Percentiles rank a stretch among this genome's conserved stretches.
Evolutionary conservation across 2,797 vertebrate species (phyloP).

Genomic region (Brotula barbata): DNA sequence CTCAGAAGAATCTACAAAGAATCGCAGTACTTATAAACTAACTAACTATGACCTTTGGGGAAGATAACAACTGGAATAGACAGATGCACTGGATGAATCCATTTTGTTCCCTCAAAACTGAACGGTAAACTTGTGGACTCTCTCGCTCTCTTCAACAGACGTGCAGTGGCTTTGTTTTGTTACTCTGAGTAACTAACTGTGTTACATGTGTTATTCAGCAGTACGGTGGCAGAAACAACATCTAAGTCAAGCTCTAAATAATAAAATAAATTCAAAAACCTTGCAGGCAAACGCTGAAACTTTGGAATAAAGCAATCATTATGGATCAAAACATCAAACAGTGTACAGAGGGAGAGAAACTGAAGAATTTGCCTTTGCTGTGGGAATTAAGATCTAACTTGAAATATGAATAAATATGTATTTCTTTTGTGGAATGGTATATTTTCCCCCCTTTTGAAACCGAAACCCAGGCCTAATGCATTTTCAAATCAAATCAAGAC

Average conservation of each 20-base stretch:
- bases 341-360: slow-evolving; percentile 56
- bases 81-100: slow-evolving; percentile 22
- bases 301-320: slow-evolving; percentile 73
- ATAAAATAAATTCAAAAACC: slow-evolving; percentile 69
- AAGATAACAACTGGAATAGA: slow-evolving; percentile 44
- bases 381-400: slow-evolving; percentile 70
- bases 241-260: slow-evolving; percentile 67
- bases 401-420: slow-evolving; percentile 13
- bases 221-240: slow-evolving; percentile 42
- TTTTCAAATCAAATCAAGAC: too few species aligned
- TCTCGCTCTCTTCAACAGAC: slow-evolving; percentile 45
- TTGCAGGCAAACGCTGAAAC: slow-evolving; percentile 69
- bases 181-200: slow-evolving; percentile 47
- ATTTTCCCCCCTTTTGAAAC: too few species aligned
- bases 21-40: slow-evolving; percentile 34
- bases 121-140: slow-evolving; percentile 46
- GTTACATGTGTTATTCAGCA: slow-evolving; percentile 62
- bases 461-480: too few species aligned
- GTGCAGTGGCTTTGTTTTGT: slow-evolving; percentile 57
- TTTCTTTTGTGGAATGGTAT: slow-evolving; percentile 44
- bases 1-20: slow-evolving; percentile 34
- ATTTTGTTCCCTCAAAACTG: slow-evolving; percentile 27
- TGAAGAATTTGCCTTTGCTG: slow-evolving; percentile 66
- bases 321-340: slow-evolving; percentile 72
- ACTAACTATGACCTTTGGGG: slow-evolving; percentile 8